phyloP scores from a whole-genome alignment of 2,113 vertebrate genomes.

The Conger conger region DNA sequence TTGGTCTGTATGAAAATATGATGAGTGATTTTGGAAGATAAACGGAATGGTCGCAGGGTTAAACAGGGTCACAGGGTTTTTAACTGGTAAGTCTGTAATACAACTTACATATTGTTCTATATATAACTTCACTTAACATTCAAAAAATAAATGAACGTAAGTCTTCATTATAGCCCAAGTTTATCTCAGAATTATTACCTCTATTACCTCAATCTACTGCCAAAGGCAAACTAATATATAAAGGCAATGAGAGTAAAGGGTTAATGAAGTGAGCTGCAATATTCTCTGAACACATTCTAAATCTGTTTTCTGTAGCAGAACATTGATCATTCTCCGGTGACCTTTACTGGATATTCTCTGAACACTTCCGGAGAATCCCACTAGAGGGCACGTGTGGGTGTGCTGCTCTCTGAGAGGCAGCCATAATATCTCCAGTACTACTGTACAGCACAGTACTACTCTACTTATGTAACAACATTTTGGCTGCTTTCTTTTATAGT shows the following conservation, averaged over 20 bases:
- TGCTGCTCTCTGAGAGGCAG: not conserved
- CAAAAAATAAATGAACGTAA: not conserved
- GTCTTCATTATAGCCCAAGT: not conserved
- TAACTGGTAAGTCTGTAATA: too few species aligned
- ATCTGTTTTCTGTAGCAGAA: not conserved
- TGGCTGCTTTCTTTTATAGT: not conserved
- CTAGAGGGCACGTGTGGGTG: constrained; percentile 33
- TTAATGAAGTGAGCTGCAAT: not conserved
- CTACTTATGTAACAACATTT: not conserved
- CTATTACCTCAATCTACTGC: not conserved
- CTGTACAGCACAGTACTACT: not conserved
- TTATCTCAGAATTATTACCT: not conserved
- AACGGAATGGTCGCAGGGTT: not conserved
- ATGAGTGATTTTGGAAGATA: not conserved
- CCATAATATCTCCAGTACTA: not conserved
- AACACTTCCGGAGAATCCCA: constrained; percentile 30
- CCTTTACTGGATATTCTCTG: not conserved
- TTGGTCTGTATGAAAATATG: too few species aligned
- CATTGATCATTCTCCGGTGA: not conserved
- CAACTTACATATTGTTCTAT: too few species aligned
- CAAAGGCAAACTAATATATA: not conserved
- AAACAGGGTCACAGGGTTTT: not conserved
- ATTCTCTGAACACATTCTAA: not conserved
- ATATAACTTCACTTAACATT: too few species aligned
- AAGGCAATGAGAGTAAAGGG: not conserved